Conservation (phyloP, 2,888 invertebrate genomes). For the Cephus pulcher region DNA sequence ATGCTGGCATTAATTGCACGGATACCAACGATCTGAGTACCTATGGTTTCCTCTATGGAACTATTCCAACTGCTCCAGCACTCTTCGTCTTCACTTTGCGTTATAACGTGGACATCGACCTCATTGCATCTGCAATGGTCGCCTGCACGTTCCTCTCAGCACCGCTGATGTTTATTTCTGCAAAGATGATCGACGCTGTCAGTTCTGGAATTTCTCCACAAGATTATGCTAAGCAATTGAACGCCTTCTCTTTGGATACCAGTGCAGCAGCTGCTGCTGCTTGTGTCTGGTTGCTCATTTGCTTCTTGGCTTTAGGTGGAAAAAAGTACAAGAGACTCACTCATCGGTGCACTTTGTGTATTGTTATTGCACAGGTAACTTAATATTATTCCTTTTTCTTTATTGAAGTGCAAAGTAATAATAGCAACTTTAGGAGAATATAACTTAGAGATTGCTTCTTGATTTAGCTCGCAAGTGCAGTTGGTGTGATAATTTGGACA, state of each 20-base stretch:
- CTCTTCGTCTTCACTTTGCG: slow-evolving; percentile 94
- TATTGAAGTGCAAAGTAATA: background rate
- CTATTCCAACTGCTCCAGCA: slow-evolving; percentile 96
- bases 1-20: slow-evolving; percentile 76
- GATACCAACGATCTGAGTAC: slow-evolving; percentile 88
- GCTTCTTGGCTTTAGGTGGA: slow-evolving; percentile 74
- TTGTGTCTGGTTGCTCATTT: slow-evolving; percentile 81
- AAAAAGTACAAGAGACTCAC: slow-evolving; percentile 84
- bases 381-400: slow-evolving; percentile 1
- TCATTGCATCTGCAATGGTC: slow-evolving; percentile 95
- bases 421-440: background rate
- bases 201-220: slow-evolving; percentile 70
- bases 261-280: slow-evolving; percentile 84
- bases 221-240: slow-evolving; percentile 82
- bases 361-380: slow-evolving; percentile 83
- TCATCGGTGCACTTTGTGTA: slow-evolving; percentile 83
- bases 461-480: slow-evolving; percentile 43
- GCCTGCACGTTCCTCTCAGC: slow-evolving; percentile 94
- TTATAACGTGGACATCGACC: slow-evolving; percentile 86
- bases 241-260: slow-evolving; percentile 84
- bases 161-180: slow-evolving; percentile 94
- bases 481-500: slow-evolving; percentile 61
- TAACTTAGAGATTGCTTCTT: background rate
- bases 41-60: slow-evolving; percentile 95
- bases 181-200: slow-evolving; percentile 80